Conservation (phyloP, 1,140 invertebrate species). For the Paramacrobiotus metropolitanus region DNA sequence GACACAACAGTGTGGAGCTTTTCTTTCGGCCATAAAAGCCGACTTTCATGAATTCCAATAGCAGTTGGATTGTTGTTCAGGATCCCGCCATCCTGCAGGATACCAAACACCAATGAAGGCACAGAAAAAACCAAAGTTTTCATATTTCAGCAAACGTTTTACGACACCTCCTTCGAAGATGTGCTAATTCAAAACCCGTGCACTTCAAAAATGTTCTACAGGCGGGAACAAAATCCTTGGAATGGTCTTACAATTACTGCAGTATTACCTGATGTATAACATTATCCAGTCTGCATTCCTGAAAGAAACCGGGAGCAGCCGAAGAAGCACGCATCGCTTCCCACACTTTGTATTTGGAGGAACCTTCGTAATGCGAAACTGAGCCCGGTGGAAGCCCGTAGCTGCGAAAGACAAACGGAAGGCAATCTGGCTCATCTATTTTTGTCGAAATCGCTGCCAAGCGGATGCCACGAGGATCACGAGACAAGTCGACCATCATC, state of each 20-base stretch:
- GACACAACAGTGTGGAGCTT: conserved; percentile 61
- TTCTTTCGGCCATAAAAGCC: conserved; percentile 53
- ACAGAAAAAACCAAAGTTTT: no score
- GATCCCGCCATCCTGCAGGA: conserved; percentile 48
- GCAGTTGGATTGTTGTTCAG: conserved; percentile 72
- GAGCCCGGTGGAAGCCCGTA: conserved; percentile 48
- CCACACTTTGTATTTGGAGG: conserved; percentile 47
- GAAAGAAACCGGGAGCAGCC: conserved; percentile 75
- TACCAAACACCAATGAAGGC: no score
- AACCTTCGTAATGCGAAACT: conserved; percentile 50
- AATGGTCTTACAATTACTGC: no score
- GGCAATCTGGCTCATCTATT: conserved; percentile 48
- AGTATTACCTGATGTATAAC: conserved; percentile 57
- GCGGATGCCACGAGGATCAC: conserved; percentile 27
- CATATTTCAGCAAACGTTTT: no score
- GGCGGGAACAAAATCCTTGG: no score
- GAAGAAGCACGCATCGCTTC: conserved; percentile 68
- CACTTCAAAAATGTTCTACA: no score
- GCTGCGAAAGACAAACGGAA: conserved; percentile 69
- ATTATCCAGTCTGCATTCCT: conserved; percentile 50
- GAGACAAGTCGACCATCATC: conserved; percentile 37
- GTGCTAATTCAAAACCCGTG: no score
- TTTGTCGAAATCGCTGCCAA: conserved; percentile 50
- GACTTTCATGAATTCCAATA: conserved; percentile 64
- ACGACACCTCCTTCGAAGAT: no score